phyloP scores from a whole-genome alignment of 2,113 vertebrate genomes.

The Coregonus clupeaformis region DNA sequence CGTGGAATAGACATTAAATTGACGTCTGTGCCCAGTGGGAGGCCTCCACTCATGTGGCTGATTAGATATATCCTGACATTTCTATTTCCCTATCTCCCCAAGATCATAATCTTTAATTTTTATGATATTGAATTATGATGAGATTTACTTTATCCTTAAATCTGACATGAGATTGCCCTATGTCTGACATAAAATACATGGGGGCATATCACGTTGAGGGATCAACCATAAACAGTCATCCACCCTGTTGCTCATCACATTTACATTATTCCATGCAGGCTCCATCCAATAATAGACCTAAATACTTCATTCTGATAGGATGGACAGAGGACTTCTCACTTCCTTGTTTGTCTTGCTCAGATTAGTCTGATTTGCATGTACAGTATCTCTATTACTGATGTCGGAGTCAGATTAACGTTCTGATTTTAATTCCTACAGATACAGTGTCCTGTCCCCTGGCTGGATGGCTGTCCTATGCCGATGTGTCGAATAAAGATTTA shows the following conservation, averaged over 20 bases:
- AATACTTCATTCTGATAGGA: background rate
- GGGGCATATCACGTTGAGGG: background rate
- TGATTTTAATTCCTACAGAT: too few relatives aligned
- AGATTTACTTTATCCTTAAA: background rate
- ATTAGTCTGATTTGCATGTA: background rate
- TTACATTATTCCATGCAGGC: conserved; percentile 3
- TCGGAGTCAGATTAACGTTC: background rate
- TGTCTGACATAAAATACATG: background rate
- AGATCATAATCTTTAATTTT: background rate
- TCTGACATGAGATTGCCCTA: background rate
- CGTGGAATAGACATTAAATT: too few relatives aligned
- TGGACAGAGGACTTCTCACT: background rate
- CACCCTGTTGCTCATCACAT: background rate
- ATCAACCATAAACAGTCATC: background rate
- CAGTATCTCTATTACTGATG: background rate
- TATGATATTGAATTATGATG: background rate
- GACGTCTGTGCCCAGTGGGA: too few relatives aligned
- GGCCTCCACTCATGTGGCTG: background rate
- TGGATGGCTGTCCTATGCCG: background rate
- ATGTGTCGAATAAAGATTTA: background rate
- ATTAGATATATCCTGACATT: background rate
- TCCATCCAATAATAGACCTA: background rate
- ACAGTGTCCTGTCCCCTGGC: background rate
- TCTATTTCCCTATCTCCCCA: background rate
- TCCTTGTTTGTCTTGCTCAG: conserved; percentile 3